These are phyloP conservation scores for Tenthredo notha DNA, from an alignment of 2,888 invertebrate species.

Conservation along the genomic window DNA sequence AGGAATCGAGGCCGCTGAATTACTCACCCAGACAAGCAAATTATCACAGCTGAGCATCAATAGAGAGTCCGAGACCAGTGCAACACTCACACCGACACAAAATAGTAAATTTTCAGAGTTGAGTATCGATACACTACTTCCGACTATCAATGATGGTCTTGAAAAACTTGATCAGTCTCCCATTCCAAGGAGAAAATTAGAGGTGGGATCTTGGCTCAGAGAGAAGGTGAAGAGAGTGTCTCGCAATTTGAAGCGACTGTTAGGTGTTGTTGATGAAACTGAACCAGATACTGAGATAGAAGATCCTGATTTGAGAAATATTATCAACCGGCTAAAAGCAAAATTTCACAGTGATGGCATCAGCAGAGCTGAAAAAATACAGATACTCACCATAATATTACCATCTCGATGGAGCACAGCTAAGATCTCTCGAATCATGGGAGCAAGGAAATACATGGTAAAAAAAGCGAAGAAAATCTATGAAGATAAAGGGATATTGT, in stretches of 20 bases:
- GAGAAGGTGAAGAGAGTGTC: not conserved
- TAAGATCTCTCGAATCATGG: slow-evolving; percentile 44
- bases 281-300: not conserved
- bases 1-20: no score
- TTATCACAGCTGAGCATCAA: not conserved
- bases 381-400: slow-evolving; percentile 52
- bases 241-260: not conserved
- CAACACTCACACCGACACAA: no score
- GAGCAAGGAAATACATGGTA: slow-evolving; percentile 32
- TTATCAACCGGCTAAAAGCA: slow-evolving; percentile 37
- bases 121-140: slow-evolving; percentile 26
- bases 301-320: slow-evolving; percentile 35
- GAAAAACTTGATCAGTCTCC: not conserved
- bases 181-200: not conserved
- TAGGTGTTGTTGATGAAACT: not conserved
- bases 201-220: not conserved
- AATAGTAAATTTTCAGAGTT: slow-evolving; percentile 31
- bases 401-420: slow-evolving; percentile 43
- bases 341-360: slow-evolving; percentile 35
- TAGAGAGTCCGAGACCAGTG: slow-evolving; percentile 29
- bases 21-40: not conserved
- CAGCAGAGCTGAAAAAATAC: slow-evolving; percentile 50
- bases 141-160: not conserved
- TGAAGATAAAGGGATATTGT: slow-evolving; percentile 48
- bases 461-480: slow-evolving; percentile 38